Percentiles rank a stretch among this genome's conserved stretches.
Conservation (phyloP, 2,888 invertebrate genomes). For the Amphipyra tragopoginis region DNA sequence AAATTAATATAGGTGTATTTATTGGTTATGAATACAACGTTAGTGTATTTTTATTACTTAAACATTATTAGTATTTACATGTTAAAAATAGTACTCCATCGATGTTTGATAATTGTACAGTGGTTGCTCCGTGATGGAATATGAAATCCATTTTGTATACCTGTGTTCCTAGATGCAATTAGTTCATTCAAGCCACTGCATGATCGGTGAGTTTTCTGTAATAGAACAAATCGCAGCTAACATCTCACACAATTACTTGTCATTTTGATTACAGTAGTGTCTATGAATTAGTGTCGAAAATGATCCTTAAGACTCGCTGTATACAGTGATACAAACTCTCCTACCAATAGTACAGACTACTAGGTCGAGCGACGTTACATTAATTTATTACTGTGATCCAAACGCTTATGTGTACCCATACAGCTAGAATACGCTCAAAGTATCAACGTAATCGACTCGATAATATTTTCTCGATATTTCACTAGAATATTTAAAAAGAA, state of each 20-base stretch:
- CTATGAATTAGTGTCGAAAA: conserved; percentile 74
- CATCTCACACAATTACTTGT: conserved; percentile 81
- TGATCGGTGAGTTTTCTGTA: conserved; percentile 82
- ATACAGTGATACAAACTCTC: conserved; percentile 77
- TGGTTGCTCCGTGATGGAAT: conserved; percentile 44
- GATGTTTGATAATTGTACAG: conserved; percentile 45
- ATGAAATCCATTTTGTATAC: conserved; percentile 37
- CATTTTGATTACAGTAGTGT: conserved; percentile 78
- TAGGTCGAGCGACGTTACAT: conserved; percentile 84
- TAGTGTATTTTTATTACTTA: conserved; percentile 42
- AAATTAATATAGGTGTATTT: conserved; percentile 60
- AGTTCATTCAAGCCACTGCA: conserved; percentile 77
- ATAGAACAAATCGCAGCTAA: conserved; percentile 88
- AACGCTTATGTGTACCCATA: conserved; percentile 89
- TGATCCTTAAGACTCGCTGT: conserved; percentile 70
- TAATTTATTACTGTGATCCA: conserved; percentile 85
- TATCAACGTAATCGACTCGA: conserved; percentile 87
- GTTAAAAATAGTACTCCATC: conserved; percentile 36
- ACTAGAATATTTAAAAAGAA: conserved; percentile 87
- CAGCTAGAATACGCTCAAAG: conserved; percentile 90
- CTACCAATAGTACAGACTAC: conserved; percentile 82
- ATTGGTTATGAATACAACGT: conserved; percentile 57
- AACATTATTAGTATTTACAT: conserved; percentile 31
- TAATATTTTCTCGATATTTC: conserved; percentile 86
- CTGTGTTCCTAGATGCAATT: conserved; percentile 64